Evolutionary conservation across 2,888 invertebrate species (phyloP).

Genomic region (Stratiomys singularior): DNA sequence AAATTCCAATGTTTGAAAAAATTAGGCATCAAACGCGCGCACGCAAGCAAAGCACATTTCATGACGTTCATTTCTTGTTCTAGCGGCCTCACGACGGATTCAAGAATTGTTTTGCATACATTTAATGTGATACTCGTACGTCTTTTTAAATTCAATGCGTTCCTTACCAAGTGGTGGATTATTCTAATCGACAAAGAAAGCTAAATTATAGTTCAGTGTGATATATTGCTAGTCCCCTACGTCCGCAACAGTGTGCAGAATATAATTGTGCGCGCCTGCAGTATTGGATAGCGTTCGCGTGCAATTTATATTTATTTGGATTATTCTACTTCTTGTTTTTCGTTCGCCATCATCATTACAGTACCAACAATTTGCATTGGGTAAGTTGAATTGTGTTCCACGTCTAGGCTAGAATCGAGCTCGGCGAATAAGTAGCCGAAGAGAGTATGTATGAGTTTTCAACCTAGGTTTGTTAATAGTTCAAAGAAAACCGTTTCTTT

Average conservation of each 20-base stretch:
- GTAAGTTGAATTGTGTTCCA: conserved; percentile 13
- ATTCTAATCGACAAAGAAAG: background rate
- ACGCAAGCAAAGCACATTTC: conserved; percentile 33
- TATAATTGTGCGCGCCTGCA: conserved; percentile 25
- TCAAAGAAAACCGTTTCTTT: background rate
- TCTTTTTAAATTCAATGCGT: background rate
- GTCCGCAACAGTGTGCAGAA: background rate
- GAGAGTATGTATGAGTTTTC: no score
- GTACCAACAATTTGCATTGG: background rate
- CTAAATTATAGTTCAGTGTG: conserved; percentile 25
- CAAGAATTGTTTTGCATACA: background rate
- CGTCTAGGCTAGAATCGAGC: no score
- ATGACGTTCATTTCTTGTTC: background rate
- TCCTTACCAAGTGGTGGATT: conserved; percentile 16
- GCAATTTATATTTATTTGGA: conserved; percentile 21
- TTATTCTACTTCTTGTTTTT: conserved; percentile 10
- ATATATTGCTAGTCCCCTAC: conserved; percentile 10
- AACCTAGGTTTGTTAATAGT: no score
- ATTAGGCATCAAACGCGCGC: no score
- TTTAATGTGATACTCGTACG: background rate
- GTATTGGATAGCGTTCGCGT: conserved; percentile 21
- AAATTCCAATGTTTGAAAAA: no score
- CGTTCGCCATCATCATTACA: conserved; percentile 5
- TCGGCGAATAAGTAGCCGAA: no score
- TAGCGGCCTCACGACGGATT: background rate